Conservation (phyloP, 2,888 invertebrate genomes). For the Hipparchia semele region DNA sequence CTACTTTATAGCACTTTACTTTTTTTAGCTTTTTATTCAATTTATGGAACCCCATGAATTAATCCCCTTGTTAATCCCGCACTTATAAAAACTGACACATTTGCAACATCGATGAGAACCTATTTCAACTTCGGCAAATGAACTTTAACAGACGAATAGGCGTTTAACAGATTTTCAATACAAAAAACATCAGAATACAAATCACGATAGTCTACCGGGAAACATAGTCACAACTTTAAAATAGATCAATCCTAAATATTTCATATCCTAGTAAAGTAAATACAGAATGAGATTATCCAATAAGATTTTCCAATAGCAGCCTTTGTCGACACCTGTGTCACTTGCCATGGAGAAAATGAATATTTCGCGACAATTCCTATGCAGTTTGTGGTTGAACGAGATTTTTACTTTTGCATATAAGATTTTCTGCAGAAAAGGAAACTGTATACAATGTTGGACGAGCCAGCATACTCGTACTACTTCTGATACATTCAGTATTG, state of each 20-base stretch:
- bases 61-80: too few relatives aligned
- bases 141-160: too few relatives aligned
- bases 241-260: slow-evolving; percentile 7
- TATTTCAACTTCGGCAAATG: too few relatives aligned
- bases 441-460: not conserved
- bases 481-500: not conserved
- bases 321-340: slow-evolving; percentile 51
- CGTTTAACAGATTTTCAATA: too few relatives aligned
- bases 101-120: too few relatives aligned
- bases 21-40: too few relatives aligned
- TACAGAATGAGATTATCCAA: slow-evolving; percentile 47
- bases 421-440: not conserved
- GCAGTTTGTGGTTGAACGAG: slow-evolving; percentile 31
- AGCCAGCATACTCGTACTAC: not conserved
- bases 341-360: slow-evolving; percentile 47
- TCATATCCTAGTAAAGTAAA: slow-evolving; percentile 36
- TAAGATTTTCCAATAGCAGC: slow-evolving; percentile 52
- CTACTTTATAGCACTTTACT: too few relatives aligned
- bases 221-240: too few relatives aligned
- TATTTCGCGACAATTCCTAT: slow-evolving; percentile 46
- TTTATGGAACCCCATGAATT: too few relatives aligned
- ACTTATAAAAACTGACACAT: too few relatives aligned
- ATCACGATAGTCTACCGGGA: too few relatives aligned
- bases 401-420: slow-evolving; percentile 16
- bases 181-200: too few relatives aligned